Percentiles rank a stretch among this genome's conserved stretches.
Conservation (phyloP, 2,888 invertebrate genomes). For the Macrosiphum euphorbiae region DNA sequence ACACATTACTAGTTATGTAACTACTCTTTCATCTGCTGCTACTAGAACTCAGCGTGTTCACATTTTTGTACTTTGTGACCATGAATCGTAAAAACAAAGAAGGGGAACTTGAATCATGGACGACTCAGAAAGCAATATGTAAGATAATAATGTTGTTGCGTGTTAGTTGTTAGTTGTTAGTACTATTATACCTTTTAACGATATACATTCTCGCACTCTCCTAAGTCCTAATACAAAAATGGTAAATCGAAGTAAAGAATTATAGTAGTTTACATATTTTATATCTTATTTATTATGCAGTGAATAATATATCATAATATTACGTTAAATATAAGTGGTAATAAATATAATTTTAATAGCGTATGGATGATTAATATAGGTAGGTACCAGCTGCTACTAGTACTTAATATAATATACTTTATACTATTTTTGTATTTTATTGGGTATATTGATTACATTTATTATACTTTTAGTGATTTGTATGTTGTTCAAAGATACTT, state of each 20-base stretch:
- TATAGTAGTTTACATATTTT: neutral
- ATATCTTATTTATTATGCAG: neutral
- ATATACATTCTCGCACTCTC: neutral
- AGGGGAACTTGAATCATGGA: neutral
- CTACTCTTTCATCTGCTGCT: too few relatives aligned
- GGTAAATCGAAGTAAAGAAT: neutral
- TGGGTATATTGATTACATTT: neutral
- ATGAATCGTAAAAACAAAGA: neutral
- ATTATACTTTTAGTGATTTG: neutral
- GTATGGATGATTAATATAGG: neutral
- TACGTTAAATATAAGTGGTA: neutral
- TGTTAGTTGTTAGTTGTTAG: neutral
- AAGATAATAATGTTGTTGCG: neutral
- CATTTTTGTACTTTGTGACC: neutral
- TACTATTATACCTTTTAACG: neutral
- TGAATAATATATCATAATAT: neutral
- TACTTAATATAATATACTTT: neutral
- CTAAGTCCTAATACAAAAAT: neutral
- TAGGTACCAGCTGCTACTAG: neutral
- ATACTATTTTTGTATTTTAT: neutral
- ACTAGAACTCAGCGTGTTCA: too few relatives aligned
- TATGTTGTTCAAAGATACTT: neutral
- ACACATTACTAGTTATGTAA: too few relatives aligned
- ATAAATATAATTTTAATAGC: neutral
- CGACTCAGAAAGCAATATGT: neutral